These are phyloP conservation scores for Triplophysa siluroides DNA, from an alignment of 2,113 vertebrate genomes.

Conservation along the genomic window DNA sequence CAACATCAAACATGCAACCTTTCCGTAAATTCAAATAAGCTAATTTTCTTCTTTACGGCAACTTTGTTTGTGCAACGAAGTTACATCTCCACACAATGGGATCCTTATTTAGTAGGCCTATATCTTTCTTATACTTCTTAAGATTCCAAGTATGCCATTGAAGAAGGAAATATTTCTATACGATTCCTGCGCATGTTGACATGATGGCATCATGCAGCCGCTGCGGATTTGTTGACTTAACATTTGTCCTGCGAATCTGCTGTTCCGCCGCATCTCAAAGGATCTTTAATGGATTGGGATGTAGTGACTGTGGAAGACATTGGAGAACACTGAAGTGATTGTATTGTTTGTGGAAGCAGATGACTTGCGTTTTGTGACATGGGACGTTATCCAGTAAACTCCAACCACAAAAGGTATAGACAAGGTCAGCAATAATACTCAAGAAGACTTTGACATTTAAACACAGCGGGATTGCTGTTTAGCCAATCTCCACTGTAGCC, in stretches of 20 bases:
- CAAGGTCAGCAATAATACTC: background rate
- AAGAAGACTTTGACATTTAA: background rate
- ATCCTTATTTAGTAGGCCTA: too few relatives aligned
- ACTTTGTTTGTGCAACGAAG: slow-evolving; percentile 1
- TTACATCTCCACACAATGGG: background rate
- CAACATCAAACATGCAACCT: slow-evolving; percentile 52
- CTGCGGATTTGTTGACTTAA: background rate
- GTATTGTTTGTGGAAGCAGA: background rate
- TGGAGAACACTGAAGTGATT: background rate
- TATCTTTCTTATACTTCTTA: background rate
- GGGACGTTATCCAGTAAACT: too few relatives aligned
- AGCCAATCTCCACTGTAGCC: background rate
- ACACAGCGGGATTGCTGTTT: background rate
- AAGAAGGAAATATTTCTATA: background rate
- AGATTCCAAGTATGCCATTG: background rate
- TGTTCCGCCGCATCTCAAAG: background rate
- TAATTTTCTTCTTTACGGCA: slow-evolving; percentile 8
- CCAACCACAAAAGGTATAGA: background rate
- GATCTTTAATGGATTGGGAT: background rate
- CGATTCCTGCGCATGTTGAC: background rate
- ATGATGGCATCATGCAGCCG: background rate
- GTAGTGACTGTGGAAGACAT: background rate
- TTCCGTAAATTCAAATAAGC: slow-evolving; percentile 8
- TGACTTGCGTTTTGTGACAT: background rate
- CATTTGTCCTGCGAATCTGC: background rate